A percentile compares a stretch with the other conserved stretches of the same genome.
Conservation (phyloP, 2,797 vertebrate species). For the Falco biarmicus region DNA sequence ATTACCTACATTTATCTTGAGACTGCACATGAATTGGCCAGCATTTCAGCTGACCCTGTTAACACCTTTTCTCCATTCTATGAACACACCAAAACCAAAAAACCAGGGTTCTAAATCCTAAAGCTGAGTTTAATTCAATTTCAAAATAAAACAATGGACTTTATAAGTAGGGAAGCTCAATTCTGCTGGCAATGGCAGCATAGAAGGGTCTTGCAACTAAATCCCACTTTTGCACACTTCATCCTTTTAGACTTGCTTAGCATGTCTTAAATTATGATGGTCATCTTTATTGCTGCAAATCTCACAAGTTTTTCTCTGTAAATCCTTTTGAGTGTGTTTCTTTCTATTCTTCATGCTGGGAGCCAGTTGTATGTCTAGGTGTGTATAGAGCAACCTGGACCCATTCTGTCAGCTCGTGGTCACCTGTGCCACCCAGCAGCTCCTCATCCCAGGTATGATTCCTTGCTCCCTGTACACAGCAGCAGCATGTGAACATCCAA, state of each 20-base stretch:
- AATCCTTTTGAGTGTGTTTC: not conserved
- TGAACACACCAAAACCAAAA: not conserved
- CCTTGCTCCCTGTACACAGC: not conserved
- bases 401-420: not conserved
- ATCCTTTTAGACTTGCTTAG: not conserved
- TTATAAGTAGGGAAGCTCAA: not conserved
- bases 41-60: not conserved
- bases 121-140: not conserved
- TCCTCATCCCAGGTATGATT: not conserved
- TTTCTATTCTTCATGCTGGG: not conserved
- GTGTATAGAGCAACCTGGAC: not conserved
- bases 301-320: not conserved
- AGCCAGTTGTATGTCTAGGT: not conserved
- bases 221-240: not conserved
- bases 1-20: not conserved
- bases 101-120: not conserved
- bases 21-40: accelerated
- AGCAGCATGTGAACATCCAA: not conserved
- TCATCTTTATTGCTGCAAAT: not conserved
- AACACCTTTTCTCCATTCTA: not conserved
- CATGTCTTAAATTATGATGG: not conserved
- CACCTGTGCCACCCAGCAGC: not conserved
- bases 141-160: not conserved
- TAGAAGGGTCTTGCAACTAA: not conserved
- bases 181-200: not conserved